Conservation (phyloP, 2,113 vertebrate species). For the Alouatta palliata region DNA sequence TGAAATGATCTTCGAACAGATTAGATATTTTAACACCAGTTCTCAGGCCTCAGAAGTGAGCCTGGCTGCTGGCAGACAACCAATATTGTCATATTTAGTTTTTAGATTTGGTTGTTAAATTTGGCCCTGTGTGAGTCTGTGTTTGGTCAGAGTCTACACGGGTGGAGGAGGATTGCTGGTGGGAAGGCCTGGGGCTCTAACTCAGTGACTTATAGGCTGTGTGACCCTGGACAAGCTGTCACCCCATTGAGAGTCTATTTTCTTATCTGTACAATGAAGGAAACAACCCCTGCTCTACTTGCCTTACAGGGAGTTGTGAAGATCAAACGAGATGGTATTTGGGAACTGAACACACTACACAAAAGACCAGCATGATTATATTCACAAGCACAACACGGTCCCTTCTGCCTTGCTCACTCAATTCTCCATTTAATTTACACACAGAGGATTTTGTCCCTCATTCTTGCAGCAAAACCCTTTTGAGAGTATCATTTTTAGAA, state of each 20-base stretch:
- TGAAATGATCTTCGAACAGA: neutral
- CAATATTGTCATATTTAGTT: neutral
- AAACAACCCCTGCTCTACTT: neutral
- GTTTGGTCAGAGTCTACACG: neutral
- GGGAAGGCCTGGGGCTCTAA: neutral
- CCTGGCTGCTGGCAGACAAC: neutral
- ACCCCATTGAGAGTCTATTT: neutral
- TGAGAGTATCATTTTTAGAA: neutral
- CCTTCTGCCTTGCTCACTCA: neutral
- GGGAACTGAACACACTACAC: neutral
- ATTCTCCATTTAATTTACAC: neutral
- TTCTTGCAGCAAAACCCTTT: neutral
- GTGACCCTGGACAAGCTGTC: neutral
- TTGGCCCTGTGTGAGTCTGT: neutral
- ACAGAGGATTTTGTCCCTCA: neutral
- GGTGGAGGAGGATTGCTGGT: neutral
- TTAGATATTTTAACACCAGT: constrained; percentile 39
- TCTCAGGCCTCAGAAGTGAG: neutral
- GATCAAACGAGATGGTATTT: neutral
- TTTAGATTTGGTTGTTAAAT: constrained; percentile 28
- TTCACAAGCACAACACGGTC: neutral
- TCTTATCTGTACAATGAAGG: neutral
- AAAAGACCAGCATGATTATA: neutral
- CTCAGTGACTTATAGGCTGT: neutral
- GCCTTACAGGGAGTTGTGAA: neutral